Conservation (phyloP, 2,888 invertebrate genomes). For the Eupithecia tripunctaria region DNA sequence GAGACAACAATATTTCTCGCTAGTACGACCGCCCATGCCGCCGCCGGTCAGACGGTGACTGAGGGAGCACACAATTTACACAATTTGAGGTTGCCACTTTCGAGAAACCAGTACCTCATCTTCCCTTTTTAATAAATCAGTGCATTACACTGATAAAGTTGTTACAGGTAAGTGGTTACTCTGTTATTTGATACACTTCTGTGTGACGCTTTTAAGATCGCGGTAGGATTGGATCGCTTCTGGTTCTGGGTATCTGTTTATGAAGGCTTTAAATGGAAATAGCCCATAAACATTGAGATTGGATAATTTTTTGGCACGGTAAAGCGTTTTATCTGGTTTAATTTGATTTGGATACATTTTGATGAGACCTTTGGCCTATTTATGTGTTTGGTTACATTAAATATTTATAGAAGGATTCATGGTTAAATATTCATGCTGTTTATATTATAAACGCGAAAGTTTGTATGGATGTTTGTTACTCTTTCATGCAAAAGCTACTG, state of each 20-base stretch:
- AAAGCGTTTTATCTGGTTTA: slow-evolving; percentile 12
- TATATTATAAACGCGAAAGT: too few species aligned
- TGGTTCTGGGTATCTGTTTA: slow-evolving; percentile 32
- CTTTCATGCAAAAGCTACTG: too few species aligned
- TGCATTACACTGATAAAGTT: background rate
- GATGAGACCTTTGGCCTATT: slow-evolving; percentile 2
- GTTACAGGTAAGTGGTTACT: background rate
- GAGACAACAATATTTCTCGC: too few species aligned
- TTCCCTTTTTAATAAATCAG: too few species aligned
- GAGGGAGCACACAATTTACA: too few species aligned
- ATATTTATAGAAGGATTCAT: background rate
- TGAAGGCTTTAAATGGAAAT: slow-evolving; percentile 24
- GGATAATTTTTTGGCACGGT: slow-evolving; percentile 29
- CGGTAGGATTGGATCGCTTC: slow-evolving; percentile 28
- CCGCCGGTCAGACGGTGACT: too few species aligned
- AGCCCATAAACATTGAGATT: slow-evolving; percentile 27
- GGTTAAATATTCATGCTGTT: background rate
- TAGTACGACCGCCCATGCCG: too few species aligned
- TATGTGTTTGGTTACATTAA: background rate
- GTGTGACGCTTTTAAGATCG: slow-evolving; percentile 18
- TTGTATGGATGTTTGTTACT: too few species aligned
- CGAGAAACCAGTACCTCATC: too few species aligned
- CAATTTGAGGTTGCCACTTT: too few species aligned
- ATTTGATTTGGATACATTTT: slow-evolving; percentile 3
- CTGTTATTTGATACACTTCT: background rate